phyloP scores from a whole-genome alignment of 2,888 invertebrate species.

The Chorisops tibialis region DNA sequence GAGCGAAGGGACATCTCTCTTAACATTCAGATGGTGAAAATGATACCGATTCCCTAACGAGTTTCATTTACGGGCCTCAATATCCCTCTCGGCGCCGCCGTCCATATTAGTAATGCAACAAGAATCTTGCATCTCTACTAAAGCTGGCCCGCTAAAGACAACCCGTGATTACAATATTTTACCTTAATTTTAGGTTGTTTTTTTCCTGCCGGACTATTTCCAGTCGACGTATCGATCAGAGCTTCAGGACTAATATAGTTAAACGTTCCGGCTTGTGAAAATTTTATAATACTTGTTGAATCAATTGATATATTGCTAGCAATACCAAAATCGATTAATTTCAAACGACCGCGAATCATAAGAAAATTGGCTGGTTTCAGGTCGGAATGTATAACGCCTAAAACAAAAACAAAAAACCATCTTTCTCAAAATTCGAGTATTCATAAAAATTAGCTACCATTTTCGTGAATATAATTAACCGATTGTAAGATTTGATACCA shows the following conservation, averaged over 20 bases:
- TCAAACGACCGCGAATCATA: conserved; percentile 77
- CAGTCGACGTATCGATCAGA: conserved; percentile 62
- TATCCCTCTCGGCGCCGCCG: too few species aligned
- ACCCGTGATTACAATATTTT: conserved; percentile 14
- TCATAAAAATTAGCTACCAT: conserved; percentile 54
- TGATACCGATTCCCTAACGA: too few species aligned
- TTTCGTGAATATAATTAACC: conserved; percentile 84
- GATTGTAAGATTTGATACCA: conserved; percentile 93
- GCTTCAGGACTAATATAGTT: conserved; percentile 98
- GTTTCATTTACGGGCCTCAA: too few species aligned
- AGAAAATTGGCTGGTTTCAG: conserved; percentile 96
- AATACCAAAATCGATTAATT: conserved; percentile 97
- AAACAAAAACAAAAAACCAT: conserved; percentile 30
- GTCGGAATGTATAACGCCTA: conserved; percentile 94
- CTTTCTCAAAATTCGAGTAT: not conserved
- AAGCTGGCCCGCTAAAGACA: too few species aligned
- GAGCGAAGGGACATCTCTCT: too few species aligned
- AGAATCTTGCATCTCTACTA: too few species aligned
- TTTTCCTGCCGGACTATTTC: conserved; percentile 49
- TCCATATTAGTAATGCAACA: too few species aligned
- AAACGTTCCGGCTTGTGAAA: conserved; percentile 80
- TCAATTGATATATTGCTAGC: conserved; percentile 83
- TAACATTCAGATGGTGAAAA: too few species aligned
- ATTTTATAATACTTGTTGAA: conserved; percentile 83
- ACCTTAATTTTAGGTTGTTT: conserved; percentile 55